Conservation (phyloP, 2,888 invertebrate genomes). For the Euplagia quadripunctaria region DNA sequence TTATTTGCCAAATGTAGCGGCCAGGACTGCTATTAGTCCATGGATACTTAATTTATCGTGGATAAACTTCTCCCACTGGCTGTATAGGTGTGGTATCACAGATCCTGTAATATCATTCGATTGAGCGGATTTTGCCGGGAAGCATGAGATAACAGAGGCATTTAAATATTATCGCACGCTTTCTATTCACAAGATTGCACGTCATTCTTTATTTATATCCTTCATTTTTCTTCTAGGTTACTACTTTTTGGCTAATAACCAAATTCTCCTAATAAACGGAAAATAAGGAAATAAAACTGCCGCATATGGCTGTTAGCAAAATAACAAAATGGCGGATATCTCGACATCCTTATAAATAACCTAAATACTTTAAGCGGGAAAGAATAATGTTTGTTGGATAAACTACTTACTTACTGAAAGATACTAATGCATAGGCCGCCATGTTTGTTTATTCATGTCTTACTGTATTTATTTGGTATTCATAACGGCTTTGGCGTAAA, state of each 20-base stretch:
- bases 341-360: conserved; percentile 52
- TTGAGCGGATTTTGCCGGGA: background rate
- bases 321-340: conserved; percentile 40
- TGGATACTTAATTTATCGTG: background rate
- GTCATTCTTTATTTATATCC: background rate
- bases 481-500: background rate
- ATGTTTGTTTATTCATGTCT: conserved; percentile 32
- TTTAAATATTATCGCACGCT: background rate
- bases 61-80: too few species aligned
- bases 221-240: conserved; percentile 12
- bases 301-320: conserved; percentile 33
- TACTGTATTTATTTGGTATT: conserved; percentile 11
- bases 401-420: conserved; percentile 42
- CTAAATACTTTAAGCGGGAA: conserved; percentile 50
- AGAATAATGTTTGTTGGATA: conserved; percentile 57
- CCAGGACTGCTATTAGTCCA: background rate
- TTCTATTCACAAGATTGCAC: background rate
- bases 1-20: background rate
- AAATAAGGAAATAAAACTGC: conserved; percentile 26
- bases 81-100: background rate
- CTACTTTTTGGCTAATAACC: conserved; percentile 21
- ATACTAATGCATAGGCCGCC: conserved; percentile 36
- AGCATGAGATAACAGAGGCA: background rate
- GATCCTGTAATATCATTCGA: background rate
- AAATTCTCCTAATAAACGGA: conserved; percentile 24